Evolutionary conservation across 2,113 vertebrate species (phyloP).

Genomic region (Oxygymnocypris stewartii): DNA sequence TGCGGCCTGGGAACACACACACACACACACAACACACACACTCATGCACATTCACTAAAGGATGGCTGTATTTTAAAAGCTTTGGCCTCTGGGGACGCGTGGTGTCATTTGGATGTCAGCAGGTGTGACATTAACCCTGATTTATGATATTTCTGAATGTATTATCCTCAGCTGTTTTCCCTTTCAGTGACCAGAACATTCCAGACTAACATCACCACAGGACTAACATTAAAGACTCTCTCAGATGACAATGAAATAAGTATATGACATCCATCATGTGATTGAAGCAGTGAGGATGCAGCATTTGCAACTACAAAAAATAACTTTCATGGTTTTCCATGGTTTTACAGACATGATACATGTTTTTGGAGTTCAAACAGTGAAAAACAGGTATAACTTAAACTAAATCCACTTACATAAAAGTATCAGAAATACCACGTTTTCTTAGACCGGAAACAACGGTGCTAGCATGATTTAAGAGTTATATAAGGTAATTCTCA

Average conservation of each 20-base stretch:
- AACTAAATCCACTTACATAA: not conserved
- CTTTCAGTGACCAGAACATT: not conserved
- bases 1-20: slow-evolving; percentile 15
- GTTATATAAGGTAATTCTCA: not conserved
- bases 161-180: not conserved
- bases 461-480: not conserved
- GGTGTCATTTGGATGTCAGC: slow-evolving; percentile 41
- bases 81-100: not conserved
- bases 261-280: not conserved
- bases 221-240: not conserved
- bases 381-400: not conserved
- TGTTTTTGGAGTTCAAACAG: not conserved
- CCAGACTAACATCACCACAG: slow-evolving; percentile 6
- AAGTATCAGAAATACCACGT: not conserved
- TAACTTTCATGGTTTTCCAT: not conserved
- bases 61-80: not conserved
- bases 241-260: not conserved
- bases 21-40: not conserved
- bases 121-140: slow-evolving; percentile 30
- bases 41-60: not conserved
- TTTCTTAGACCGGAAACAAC: not conserved
- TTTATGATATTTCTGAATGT: slow-evolving; percentile 3
- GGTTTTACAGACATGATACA: not conserved
- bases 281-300: not conserved
- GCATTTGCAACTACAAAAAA: not conserved